These are phyloP conservation scores for Patella pellucida DNA, from an alignment of 2,888 invertebrate genomes.

Conservation along the genomic window DNA sequence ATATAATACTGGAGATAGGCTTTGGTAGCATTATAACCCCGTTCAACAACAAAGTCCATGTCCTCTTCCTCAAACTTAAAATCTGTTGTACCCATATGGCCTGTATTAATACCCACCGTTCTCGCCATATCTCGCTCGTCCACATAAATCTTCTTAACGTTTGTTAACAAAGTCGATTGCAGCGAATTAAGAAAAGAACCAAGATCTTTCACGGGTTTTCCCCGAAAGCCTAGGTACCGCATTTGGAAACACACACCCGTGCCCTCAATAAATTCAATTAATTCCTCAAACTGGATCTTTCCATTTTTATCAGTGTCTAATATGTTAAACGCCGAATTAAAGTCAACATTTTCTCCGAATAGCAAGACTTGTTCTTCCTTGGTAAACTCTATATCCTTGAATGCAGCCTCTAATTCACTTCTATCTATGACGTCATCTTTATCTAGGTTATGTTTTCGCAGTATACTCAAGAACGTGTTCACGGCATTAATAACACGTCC, in stretches of 20 bases:
- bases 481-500: conserved; percentile 49
- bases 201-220: conserved; percentile 54
- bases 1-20: conserved; percentile 9
- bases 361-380: background rate
- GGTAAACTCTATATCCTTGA: conserved; percentile 40
- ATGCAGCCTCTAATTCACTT: conserved; percentile 42
- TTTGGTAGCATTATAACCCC: conserved; percentile 10
- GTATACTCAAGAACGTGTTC: conserved; percentile 51
- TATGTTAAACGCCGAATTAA: conserved; percentile 12
- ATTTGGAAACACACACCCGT: conserved; percentile 57
- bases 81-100: conserved; percentile 65
- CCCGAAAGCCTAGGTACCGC: conserved; percentile 61
- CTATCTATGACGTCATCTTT: conserved; percentile 43
- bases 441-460: conserved; percentile 50
- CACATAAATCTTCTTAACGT: conserved; percentile 58
- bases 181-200: conserved; percentile 56
- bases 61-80: conserved; percentile 63
- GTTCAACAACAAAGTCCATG: conserved; percentile 57
- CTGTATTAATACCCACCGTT: conserved; percentile 67
- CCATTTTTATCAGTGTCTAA: conserved; percentile 24
- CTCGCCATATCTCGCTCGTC: conserved; percentile 39
- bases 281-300: conserved; percentile 54
- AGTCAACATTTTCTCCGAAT: conserved; percentile 22
- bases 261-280: conserved; percentile 54
- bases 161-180: conserved; percentile 57